Conservation (phyloP, 2,113 vertebrate species). For the Phaethon lepturus region DNA sequence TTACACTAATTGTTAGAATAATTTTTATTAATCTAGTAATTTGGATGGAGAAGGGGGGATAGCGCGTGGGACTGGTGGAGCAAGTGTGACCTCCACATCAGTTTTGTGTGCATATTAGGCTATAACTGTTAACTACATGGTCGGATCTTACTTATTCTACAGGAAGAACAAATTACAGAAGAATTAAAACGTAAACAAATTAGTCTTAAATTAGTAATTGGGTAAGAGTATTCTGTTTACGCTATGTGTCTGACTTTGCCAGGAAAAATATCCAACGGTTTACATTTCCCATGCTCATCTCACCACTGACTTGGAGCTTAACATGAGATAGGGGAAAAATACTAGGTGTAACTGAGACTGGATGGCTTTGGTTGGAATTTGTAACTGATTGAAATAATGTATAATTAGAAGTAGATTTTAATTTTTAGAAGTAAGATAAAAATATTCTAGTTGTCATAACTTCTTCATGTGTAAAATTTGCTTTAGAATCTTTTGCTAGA, state of each 20-base stretch:
- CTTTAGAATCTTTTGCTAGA: neutral
- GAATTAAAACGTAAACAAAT: conserved; percentile 13
- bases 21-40: neutral
- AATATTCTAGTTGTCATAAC: neutral
- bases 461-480: neutral
- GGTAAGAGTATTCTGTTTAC: conserved; percentile 15
- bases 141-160: neutral
- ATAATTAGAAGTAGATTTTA: neutral
- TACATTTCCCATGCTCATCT: neutral
- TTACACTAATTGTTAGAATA: neutral
- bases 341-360: neutral
- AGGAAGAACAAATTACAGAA: neutral
- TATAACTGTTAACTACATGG: neutral
- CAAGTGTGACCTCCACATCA: neutral
- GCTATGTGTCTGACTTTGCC: neutral
- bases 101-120: neutral
- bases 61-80: fast-evolving
- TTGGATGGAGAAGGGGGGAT: neutral
- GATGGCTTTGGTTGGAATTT: neutral
- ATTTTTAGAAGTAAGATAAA: neutral
- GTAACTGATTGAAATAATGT: neutral
- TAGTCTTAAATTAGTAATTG: conserved; percentile 30
- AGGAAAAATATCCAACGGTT: neutral
- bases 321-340: neutral
- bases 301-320: neutral